Evolutionary conservation across 64 coral and sea anemone species (phyloP), one percentile per base, ranked within the genome.

Genomic region (Pocillopora verrucosa): DNA sequence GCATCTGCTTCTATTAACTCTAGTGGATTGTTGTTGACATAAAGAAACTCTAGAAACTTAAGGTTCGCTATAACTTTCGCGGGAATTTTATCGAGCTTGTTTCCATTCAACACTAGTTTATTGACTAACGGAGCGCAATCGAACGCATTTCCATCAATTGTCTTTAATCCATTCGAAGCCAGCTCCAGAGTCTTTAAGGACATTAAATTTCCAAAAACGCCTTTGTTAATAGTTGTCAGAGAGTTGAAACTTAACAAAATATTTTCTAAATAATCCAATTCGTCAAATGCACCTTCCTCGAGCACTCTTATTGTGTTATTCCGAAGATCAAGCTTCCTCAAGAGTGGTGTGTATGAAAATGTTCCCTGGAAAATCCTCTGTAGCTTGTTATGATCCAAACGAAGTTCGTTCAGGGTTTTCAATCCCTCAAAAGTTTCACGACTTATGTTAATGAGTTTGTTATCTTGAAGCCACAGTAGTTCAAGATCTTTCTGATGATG

Each of bases 151-250:
- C 59, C 82, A 59, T 87, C 83, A 59, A 92, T 87, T 13, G 16
- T 30, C 17, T 61, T 15, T 70, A 92, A 79, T 17, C 56, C 1
- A 69, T 92, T 92, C 37, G 63, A 92, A 22, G 73, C 85, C 16
- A 92, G 62, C 38, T 79, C 62, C 9, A 92, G 26, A 15, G 20
- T 12, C 77, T 36, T 74, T 41, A 92, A 63, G 72, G 90, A 92
- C 90, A 92, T 92, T 26, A 92, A 30, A 25, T 87, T 92, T 15
- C 90, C 83, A 57, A 92, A 36, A 59, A 12, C 62, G 12, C 75
- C 90, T 37, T 56, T 60, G 26, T 36, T 16, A 35, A 92, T 62
- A 56, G 37, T 77, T 20, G 58, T 72, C 14, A 92, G 36, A 0
- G 11, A 30, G 60, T 77, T 75, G 0, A 10, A 51, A 51, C 84